Evolutionary conservation across 2,888 invertebrate genomes (phyloP).

Genomic region (Dusona sp.): DNA sequence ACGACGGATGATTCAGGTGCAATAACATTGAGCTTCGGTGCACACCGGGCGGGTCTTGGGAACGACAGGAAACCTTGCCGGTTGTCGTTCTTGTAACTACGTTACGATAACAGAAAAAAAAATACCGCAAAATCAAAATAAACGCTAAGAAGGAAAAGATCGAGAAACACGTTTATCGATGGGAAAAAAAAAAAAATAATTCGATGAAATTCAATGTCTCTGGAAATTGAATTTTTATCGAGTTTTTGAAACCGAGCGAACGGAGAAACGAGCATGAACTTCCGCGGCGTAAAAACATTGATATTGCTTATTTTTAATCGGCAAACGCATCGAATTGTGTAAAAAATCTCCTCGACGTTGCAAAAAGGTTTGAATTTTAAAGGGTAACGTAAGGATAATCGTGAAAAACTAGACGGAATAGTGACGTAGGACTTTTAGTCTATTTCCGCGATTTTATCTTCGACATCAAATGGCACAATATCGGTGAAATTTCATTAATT

Average conservation of each 20-base stretch:
- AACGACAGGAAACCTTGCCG: slow-evolving; percentile 20
- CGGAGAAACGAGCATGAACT: not conserved
- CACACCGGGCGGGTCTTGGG: not conserved
- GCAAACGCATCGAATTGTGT: not conserved
- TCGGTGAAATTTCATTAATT: not conserved
- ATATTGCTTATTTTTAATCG: not conserved
- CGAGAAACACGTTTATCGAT: slow-evolving; percentile 7
- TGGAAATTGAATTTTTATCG: slow-evolving; percentile 27
- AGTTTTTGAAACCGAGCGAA: not conserved
- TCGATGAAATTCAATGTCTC: slow-evolving; percentile 23
- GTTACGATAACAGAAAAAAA: not conserved
- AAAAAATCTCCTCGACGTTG: not conserved
- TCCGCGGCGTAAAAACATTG: not conserved
- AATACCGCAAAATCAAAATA: not conserved
- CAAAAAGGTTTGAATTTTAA: not conserved
- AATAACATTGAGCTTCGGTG: slow-evolving; percentile 29
- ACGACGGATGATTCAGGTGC: slow-evolving; percentile 48
- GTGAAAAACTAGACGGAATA: not conserved
- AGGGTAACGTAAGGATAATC: not conserved
- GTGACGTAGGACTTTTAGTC: not conserved
- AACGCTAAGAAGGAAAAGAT: not conserved
- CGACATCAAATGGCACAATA: not conserved
- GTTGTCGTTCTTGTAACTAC: slow-evolving; percentile 19
- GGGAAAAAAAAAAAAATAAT: slow-evolving; percentile 13
- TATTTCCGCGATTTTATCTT: not conserved